phyloP scores from a whole-genome alignment of 2,888 invertebrate genomes.

The Dryomyza anilis region DNA sequence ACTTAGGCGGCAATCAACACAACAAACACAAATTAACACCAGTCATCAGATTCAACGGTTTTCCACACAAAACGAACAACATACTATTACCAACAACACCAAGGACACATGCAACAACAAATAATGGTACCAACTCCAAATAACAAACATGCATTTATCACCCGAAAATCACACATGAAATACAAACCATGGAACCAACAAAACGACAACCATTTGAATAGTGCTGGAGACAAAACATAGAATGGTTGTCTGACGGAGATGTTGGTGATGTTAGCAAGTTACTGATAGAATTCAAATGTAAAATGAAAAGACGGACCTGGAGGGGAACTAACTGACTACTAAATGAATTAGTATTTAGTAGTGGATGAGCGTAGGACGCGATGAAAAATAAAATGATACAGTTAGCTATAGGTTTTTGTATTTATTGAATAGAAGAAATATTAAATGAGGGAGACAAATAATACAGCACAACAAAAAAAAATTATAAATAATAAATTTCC shows the following conservation, averaged over 20 bases:
- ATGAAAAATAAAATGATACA: too few species aligned
- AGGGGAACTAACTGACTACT: not conserved
- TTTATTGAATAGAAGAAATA: too few species aligned
- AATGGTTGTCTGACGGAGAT: slow-evolving; percentile 22
- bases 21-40: slow-evolving; percentile 30
- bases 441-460: too few species aligned
- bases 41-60: slow-evolving; percentile 22
- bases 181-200: slow-evolving; percentile 1
- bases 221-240: slow-evolving; percentile 10
- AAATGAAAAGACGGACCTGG: slow-evolving; percentile 1
- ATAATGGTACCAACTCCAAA: not conserved
- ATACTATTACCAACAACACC: not conserved
- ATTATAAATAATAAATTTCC: too few species aligned
- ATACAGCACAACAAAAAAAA: too few species aligned
- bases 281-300: slow-evolving; percentile 51
- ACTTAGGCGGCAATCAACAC: slow-evolving; percentile 23
- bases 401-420: too few species aligned
- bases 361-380: slow-evolving; percentile 52
- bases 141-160: slow-evolving; percentile 44
- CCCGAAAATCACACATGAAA: slow-evolving; percentile 30
- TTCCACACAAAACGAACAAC: not conserved
- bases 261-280: slow-evolving; percentile 26
- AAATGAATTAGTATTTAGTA: slow-evolving; percentile 24
- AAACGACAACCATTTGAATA: slow-evolving; percentile 7
- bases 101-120: not conserved